Percentiles rank a stretch among this genome's conserved stretches.
Conservation (phyloP, 30 jellyfish, hydroid and myxozoan genomes). For the Aurelia aurita region DNA sequence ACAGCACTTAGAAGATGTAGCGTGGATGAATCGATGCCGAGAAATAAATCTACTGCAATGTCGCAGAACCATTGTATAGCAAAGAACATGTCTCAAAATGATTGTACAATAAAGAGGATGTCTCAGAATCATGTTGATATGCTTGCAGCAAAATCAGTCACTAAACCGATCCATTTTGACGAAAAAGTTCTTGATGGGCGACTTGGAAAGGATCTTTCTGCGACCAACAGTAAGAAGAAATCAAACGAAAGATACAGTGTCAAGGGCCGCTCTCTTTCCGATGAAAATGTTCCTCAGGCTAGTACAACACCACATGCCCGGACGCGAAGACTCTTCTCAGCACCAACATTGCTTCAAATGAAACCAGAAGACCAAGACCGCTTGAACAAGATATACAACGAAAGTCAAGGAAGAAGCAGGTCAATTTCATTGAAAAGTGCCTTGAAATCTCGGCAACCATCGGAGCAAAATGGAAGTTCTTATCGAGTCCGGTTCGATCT, state of each 20-base stretch:
- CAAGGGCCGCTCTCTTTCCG: not conserved
- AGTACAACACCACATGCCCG: not conserved
- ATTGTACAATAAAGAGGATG: no score
- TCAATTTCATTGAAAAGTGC: slow-evolving; percentile 62
- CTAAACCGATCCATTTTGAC: no score
- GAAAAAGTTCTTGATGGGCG: no score
- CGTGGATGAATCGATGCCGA: no score
- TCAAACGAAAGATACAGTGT: not conserved
- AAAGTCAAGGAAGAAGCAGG: not conserved
- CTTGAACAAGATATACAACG: not conserved
- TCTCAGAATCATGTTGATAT: no score
- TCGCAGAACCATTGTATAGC: no score
- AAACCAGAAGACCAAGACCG: slow-evolving; percentile 16
- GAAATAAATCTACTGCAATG: no score
- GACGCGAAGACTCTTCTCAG: slow-evolving; percentile 13
- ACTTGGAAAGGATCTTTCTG: no score
- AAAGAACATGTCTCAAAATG: no score
- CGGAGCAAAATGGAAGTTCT: slow-evolving; percentile 35
- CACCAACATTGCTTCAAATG: slow-evolving; percentile 2
- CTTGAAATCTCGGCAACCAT: slow-evolving; percentile 7
- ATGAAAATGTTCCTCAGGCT: not conserved
- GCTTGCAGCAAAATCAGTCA: no score
- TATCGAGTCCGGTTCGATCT: slow-evolving; percentile 58
- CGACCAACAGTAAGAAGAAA: no score
- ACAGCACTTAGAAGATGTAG: no score